These are phyloP conservation scores for Emberiza fucata DNA, from an alignment of 2,113 vertebrate genomes.

Conservation along the genomic window DNA sequence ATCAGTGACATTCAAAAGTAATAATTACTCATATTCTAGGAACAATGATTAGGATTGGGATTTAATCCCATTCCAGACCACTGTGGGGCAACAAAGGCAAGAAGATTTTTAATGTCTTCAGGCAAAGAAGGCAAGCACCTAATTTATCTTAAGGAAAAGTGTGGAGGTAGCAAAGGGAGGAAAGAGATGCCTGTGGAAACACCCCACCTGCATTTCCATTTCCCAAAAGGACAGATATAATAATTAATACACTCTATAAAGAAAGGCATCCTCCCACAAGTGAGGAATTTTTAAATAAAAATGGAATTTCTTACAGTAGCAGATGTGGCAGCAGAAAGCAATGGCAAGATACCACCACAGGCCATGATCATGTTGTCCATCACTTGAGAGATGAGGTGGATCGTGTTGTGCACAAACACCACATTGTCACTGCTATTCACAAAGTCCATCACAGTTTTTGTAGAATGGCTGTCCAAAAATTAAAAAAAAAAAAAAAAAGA, in stretches of 20 bases:
- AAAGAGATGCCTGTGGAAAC: neutral
- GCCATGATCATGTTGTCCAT: constrained; percentile 99
- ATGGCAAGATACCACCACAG: constrained; percentile 93
- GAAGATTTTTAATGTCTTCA: neutral
- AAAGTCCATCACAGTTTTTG: constrained; percentile 96
- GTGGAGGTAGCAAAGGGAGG: neutral
- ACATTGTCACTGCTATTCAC: constrained; percentile 97
- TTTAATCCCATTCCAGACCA: neutral
- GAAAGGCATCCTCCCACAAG: neutral
- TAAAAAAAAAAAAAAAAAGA: neutral
- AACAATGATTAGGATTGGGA: neutral
- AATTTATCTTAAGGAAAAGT: neutral
- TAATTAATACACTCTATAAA: neutral
- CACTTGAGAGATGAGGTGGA: constrained; percentile 97
- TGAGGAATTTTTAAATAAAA: neutral
- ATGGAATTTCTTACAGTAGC: constrained; percentile 82
- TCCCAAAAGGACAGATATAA: neutral
- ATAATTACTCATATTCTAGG: neutral
- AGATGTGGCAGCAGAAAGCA: constrained; percentile 95
- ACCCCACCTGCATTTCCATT: neutral
- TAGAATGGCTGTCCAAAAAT: constrained; percentile 85
- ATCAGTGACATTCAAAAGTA: neutral
- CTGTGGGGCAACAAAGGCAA: neutral
- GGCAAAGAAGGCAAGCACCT: neutral
- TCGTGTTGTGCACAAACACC: constrained; percentile 97